A percentile compares a stretch with the other conserved stretches of the same genome.
These are phyloP conservation scores for Artibeus jamaicensis DNA, from an alignment of 2,797 vertebrate species.

Conservation along the genomic window DNA sequence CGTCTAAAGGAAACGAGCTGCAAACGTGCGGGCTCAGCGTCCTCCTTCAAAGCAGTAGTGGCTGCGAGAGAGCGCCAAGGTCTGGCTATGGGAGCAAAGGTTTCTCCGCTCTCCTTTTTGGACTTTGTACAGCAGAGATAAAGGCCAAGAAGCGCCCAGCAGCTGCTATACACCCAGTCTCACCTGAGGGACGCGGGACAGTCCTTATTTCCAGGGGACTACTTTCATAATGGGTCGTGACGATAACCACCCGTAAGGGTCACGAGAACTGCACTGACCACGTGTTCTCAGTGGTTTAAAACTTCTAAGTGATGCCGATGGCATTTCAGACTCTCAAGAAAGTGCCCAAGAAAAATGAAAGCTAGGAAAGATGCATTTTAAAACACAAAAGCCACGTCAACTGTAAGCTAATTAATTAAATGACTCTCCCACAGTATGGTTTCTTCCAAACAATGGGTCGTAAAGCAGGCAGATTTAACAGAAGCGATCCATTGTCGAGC, in stretches of 20 bases:
- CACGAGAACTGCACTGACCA: rapidly evolving
- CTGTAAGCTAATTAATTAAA: not conserved
- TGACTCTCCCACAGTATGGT: not conserved
- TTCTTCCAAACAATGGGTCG: not conserved
- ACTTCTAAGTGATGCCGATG: not conserved
- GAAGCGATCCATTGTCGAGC: not conserved
- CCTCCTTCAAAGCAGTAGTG: not conserved
- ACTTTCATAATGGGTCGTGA: not conserved
- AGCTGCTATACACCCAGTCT: not conserved
- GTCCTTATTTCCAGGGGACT: not conserved
- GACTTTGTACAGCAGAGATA: not conserved
- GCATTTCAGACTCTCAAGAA: not conserved
- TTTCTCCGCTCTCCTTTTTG: not conserved
- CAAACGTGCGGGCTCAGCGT: not conserved
- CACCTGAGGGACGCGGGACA: no score
- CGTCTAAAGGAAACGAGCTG: not conserved
- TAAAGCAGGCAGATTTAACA: not conserved
- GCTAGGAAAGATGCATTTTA: not conserved
- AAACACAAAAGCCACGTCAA: not conserved
- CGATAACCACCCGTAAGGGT: not conserved
- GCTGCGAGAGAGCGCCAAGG: not conserved
- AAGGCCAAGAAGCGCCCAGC: not conserved
- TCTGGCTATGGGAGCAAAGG: not conserved
- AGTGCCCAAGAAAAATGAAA: not conserved
- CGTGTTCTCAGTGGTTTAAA: not conserved